These are phyloP conservation scores for Coendou prehensilis DNA, from an alignment of 2,797 vertebrate genomes.

Conservation along the genomic window DNA sequence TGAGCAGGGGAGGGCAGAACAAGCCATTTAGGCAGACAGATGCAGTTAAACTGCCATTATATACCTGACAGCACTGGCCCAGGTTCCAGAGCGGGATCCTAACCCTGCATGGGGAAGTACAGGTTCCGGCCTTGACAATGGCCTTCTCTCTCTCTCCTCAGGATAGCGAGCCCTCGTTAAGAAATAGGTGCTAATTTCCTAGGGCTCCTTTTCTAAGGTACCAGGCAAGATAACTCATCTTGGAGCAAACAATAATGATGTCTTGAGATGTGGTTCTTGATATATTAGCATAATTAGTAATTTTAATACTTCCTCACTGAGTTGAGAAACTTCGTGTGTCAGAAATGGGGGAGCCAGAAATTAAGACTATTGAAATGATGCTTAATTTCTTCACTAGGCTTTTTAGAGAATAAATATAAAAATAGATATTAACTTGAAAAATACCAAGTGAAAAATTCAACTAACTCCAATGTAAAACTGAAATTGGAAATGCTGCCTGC, in stretches of 20 bases:
- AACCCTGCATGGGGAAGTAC: neutral
- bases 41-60: neutral
- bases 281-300: neutral
- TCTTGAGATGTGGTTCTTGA: neutral
- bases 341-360: neutral
- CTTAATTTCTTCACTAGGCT: neutral
- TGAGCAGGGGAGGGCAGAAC: constrained; percentile 12
- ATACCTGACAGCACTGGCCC: neutral
- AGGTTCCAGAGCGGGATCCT: neutral
- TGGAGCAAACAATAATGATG: neutral
- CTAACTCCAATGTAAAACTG: constrained; percentile 50
- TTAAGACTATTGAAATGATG: neutral
- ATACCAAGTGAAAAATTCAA: constrained; percentile 28
- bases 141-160: neutral
- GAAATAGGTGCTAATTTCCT: neutral
- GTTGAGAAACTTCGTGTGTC: neutral
- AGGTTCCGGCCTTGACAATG: neutral
- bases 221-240: neutral
- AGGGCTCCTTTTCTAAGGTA: neutral
- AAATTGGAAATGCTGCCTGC: neutral
- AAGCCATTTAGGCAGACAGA: neutral
- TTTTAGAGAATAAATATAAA: constrained; percentile 54
- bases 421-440: constrained; percentile 53
- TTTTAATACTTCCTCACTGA: neutral
- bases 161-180: neutral